Base-by-base conservation (phyloP, 2,113 vertebrate genomes). In the Cyanistes caeruleus region DNA sequence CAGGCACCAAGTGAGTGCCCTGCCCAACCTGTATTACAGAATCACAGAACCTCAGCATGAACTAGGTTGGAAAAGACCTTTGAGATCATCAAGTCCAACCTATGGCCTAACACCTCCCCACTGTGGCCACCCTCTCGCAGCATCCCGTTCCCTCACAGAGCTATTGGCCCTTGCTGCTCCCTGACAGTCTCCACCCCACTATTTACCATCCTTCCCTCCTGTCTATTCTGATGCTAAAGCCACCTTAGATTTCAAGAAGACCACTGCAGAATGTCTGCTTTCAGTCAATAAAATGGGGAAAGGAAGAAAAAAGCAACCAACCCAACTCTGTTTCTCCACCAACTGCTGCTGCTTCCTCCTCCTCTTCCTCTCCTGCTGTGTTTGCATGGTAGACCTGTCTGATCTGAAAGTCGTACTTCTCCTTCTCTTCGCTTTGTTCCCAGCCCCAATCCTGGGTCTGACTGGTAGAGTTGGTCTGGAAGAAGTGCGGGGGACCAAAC, bases 281-380 rank as follows among this genome's bases (percentile, higher is more conserved):
- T 60, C 68, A 60, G 20, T 3, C 2, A 78, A 55, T 25, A 30
- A 77, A 95, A 30, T 0, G 3, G 27, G 27, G 69, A 55, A 92
- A 92, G 39, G 25, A 59, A 79, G 81, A 93, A 24, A 55, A 92
- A 96, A 94, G 33, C 55, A 89, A 97, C 91, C 31, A 92, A 97
- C 97, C 97, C 84, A 97, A 58, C 39, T 96, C 93, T 52, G 84
- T 78, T 94, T 97, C 95, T 95, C 51, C 46, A 70, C 56, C 91
- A 60, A 14, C 14, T 52, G 62, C 78, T 86, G 89, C 65, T 78
- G 79, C 89, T 74, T 95, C 88, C 33, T 89, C 84, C 43, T 95
- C 95, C 31, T 93, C 94, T 31, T 92, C 81, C 58, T 95, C 88
- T 69, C 69, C 83, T 56, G 35, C 77, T 72, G 72, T 43, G 27